Evolutionary conservation across 2,888 invertebrate species (phyloP), one percentile per base, ranked within the genome.

Genomic region (Sarcophaga caerulescens): DNA sequence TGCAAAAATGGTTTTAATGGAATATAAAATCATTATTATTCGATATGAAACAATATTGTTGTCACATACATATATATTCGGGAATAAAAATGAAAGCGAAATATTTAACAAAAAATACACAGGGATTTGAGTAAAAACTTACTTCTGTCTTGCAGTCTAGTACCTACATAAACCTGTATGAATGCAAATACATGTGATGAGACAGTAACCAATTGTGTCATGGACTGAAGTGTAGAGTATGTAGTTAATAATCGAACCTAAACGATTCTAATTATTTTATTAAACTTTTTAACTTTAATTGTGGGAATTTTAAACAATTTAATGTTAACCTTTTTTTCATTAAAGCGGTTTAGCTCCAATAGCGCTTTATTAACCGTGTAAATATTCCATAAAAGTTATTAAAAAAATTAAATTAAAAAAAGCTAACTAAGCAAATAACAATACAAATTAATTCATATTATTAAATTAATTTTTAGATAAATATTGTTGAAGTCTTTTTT

Each of bases 1-100:
- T 57, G 52, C 52, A 76, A 57, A 70, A 45, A 57, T 6, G 17
- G 11, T 63, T 66, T 69, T 60, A 75, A 66, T 73, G 21, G 66
- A 70, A 70, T 63, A 77, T n/a, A 23, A 75, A 70, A 11, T 21
- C 35, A 35, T 17, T 3, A 52, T 21, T 35, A 47, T 71, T 45
- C 14, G 52, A 73, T 68, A 60, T 70, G 60, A 52, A 81, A 65
- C 47, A 70, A 71, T 66, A 70, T 81, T 82, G 71, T 82, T 81
- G 47, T 66, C 59, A 52, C 60, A 73, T 78, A 82, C n/a, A n/a
- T 23, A 3, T 25, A 25, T 35, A 6, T 35, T 35, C 0, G 35
- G 35, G 6, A 6, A 35, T 35, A 35, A 1, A 35, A 35, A 35
- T 35, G 35, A 35, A 35, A 35, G 35, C 1, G 10, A 35, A 35